Evolutionary conservation across 2,797 vertebrate genomes (phyloP), one percentile per base, ranked within the genome.

Genomic region (Erpetoichthys calabaricus): DNA sequence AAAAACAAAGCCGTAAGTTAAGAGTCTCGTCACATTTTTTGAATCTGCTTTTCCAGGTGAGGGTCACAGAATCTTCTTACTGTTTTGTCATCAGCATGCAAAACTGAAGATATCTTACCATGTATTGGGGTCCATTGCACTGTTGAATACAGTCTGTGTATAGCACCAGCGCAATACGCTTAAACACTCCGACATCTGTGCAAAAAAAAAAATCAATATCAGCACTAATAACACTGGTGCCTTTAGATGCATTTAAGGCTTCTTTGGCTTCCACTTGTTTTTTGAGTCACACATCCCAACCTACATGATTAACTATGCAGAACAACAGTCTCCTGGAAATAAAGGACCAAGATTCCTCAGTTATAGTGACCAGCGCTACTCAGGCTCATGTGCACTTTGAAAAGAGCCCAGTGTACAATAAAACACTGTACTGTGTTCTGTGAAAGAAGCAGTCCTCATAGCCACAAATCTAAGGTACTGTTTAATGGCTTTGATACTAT

Each of bases 121-220:
- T 85, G 51, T 87, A 85, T 70, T 86, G 81, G 1, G 85, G 85
- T 41, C 81, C 71, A 59, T 79, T 86, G 62, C 85, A 83, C 64
- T 85, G 85, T 67, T 80, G 82, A 64, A 82, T 61, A 8, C 75
- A 87, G 59, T 87, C 85, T 0, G 71, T 86, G 70, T 87, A 86
- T 46, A 84, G 56, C 57, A 87, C 81, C 74, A 76, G 73, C 0
- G 68, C 64, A 0, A 78, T 78, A 43, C 83, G 72, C 3, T 67
- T 79, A 62, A 86, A 87, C 6, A 86, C 69, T 42, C 82, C 81
- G 61, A 75, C 1, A 62, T 86, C 85, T 87, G 75, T 86, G 73
- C 9, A 5, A 54, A 45, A 5, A 62, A 49, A 61, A 45, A 10
- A 53, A 43, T 6, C 50, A 3, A 51, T 8, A 51, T 51, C 25